Evolutionary conservation across 2,797 vertebrate genomes (phyloP).

Genomic region (Cyclura pinguis): DNA sequence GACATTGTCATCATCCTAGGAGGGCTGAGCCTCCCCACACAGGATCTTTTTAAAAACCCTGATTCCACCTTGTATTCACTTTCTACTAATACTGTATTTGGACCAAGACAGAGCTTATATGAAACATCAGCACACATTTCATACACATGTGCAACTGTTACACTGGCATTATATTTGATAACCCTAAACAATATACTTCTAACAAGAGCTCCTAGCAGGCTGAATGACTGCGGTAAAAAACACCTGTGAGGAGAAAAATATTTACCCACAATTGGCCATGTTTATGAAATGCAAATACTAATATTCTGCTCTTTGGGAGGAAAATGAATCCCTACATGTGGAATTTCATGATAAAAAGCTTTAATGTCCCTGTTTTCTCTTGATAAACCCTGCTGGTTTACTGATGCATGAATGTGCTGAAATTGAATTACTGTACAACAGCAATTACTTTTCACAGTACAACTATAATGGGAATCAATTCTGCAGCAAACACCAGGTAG

Average conservation of each 20-base stretch:
- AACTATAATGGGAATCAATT: conserved; percentile 82
- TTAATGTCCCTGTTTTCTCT: conserved; percentile 82
- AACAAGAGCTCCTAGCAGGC: conserved; percentile 49
- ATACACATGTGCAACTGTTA: conserved; percentile 23
- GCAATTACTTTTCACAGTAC: conserved; percentile 86
- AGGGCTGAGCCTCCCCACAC: no score
- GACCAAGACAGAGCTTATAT: neutral
- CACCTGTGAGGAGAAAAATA: conserved; percentile 56
- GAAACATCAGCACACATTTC: neutral
- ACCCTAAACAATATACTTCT: conserved; percentile 45
- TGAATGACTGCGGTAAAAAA: conserved; percentile 67
- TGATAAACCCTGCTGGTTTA: conserved; percentile 87
- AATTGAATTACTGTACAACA: conserved; percentile 92
- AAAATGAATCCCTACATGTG: conserved; percentile 83
- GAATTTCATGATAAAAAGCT: conserved; percentile 88
- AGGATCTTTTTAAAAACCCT: neutral
- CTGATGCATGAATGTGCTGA: conserved; percentile 83
- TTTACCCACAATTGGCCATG: conserved; percentile 71
- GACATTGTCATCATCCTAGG: no score
- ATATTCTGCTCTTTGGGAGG: conserved; percentile 72
- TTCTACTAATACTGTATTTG: neutral
- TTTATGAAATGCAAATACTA: conserved; percentile 81
- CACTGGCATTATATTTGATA: neutral
- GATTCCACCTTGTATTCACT: neutral
- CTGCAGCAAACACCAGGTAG: conserved; percentile 75